phyloP scores from a whole-genome alignment of 1,140 invertebrate species.

The Varroa destructor region DNA sequence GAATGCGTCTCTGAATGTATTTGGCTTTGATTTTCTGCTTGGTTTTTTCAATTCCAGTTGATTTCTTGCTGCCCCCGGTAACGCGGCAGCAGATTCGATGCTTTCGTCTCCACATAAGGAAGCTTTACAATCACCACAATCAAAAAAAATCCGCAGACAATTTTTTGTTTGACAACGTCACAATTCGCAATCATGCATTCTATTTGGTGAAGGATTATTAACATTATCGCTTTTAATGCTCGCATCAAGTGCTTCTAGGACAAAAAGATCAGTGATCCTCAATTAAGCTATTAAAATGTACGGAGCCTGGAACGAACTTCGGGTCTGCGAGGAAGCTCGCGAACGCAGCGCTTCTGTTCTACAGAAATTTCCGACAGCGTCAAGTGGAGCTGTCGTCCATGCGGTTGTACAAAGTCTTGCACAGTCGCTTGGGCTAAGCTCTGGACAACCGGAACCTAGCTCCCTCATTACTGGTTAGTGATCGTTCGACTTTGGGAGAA shows the following conservation, averaged over 20 bases:
- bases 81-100: too few species aligned
- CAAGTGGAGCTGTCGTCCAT: conserved; percentile 65
- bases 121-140: too few species aligned
- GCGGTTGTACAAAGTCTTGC: conserved; percentile 68
- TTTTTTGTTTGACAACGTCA: not conserved
- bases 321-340: conserved; percentile 11
- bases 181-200: not conserved
- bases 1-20: too few species aligned
- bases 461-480: conserved; percentile 29
- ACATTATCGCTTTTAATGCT: not conserved
- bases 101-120: too few species aligned
- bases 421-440: conserved; percentile 56
- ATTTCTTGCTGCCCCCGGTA: too few species aligned
- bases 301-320: conserved; percentile 3
- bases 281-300: not conserved
- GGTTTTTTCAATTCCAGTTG: too few species aligned
- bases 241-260: not conserved
- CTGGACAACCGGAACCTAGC: conserved; percentile 31
- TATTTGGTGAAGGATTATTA: too few species aligned
- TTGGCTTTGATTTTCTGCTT: too few species aligned
- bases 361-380: conserved; percentile 61
- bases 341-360: conserved; percentile 46
- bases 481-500: not conserved
- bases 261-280: not conserved
- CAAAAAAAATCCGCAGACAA: too few species aligned